Base-by-base conservation (phyloP, 2,113 vertebrate species). In the Spheniscus mendiculus region DNA sequence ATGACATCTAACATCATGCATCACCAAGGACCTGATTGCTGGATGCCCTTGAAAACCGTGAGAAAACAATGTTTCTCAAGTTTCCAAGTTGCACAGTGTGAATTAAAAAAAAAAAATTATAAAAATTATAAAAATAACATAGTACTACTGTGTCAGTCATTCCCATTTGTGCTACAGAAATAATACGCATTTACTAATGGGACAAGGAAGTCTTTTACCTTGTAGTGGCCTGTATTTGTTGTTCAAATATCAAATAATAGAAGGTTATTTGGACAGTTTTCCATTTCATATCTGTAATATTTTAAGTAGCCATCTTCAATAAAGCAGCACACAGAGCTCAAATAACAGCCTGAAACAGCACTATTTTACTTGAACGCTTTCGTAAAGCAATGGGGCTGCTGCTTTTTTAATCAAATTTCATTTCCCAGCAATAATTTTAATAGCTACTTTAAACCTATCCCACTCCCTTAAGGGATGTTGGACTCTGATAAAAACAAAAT, bases 351-450 rank as follows among this genome's bases (percentile, higher is more conserved):
- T 70, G 25, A 77, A 95, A 84, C 27, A 62, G n/a, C 62, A 84
- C 34, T 74, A 82, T 82, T 85, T 92, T 53, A 81, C 27, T 65
- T 16, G 36, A 82, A 80, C 9, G 45, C 12, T 84, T 73, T 56
- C 58, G 30, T 38, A 69, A 93, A 90, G 72, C 70, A 65, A 53
- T 5, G 30, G 27, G 45, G 50, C 47, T 67, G 55, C 83, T 79
- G 36, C 11, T 85, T 94, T 80, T 82, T 90, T 34, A 85, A 95
- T 89, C 93, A 96, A 92, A 92, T 89, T 84, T 90, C 53, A 70
- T 87, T 95, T 87, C 73, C 38, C 47, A 63, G 49, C 79, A 79
- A 73, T 94, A 87, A 91, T 84, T 94, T 96, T 87, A 93, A 96
- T 58, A 72, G 58, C 63, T 67, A n/a, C 61, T 92, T 92, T 62